Evolutionary conservation across 2,888 invertebrate species (phyloP), one percentile per base, ranked within the genome.

Genomic region (Acronicta alni): DNA sequence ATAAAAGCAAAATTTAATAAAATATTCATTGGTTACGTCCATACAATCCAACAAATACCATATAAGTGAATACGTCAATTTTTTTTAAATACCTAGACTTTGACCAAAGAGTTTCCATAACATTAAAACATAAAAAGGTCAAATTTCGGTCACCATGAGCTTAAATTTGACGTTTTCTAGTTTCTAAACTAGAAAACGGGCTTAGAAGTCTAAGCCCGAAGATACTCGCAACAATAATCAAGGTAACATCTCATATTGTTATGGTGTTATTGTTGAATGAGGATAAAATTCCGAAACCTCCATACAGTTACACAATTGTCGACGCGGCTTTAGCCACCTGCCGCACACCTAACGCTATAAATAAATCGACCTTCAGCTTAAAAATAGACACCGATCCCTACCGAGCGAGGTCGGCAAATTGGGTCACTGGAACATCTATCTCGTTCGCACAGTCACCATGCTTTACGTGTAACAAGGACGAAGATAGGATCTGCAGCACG

Each of bases 301-400:
- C 47, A 46, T 63, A 57, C 51, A 57, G 52, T 59, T 54, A 54
- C 55, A 54, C 46, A 52, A 64, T 57, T 67, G 58, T 60, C 65
- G 72, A 77, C 79, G 79, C 80, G 79, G 79, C 72, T 68, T 66
- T 75, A 59, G 79, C 79, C 76, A 77, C 78, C 77, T 76, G 75
- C 76, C 67, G 55, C 82, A 73, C 84, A 76, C 82, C 85, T 79
- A 75, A 75, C 72, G 85, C 91, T 92, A 93, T 93, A 92, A 92
- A 94, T 94, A 94, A 87, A 89, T 79, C 92, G 94, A 94, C 94
- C 94, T 94, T 94, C 93, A 92, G 90, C 85, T 90, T 92, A 93
- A 91, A 94, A 93, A 94, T 94, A 94, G 94, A 93, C 84, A 86
- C 83, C 89, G 88, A 89, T 90, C 93, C 90, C 91, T 85, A 85